Conservation (phyloP, 1,140 invertebrate genomes). For the Bombus confusus region DNA sequence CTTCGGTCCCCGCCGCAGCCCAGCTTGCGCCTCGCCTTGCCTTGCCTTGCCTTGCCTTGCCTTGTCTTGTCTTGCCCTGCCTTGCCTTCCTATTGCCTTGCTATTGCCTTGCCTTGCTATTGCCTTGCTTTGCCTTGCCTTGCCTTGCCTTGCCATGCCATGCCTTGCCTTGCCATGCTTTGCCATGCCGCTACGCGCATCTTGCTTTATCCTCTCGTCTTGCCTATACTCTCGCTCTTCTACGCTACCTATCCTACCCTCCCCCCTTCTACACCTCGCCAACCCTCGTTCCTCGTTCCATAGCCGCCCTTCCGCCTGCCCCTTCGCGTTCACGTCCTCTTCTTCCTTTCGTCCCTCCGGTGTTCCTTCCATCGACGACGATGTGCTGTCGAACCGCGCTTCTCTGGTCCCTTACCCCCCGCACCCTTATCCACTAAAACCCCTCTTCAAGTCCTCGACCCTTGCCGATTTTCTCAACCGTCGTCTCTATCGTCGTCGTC, state of each 20-base stretch:
- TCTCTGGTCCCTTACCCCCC: constrained; percentile 38
- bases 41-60: constrained; percentile 9
- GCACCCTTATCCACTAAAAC: constrained; percentile 43
- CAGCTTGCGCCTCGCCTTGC: constrained; percentile 25
- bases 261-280: constrained; percentile 16
- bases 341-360: neutral
- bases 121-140: constrained; percentile 10
- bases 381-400: constrained; percentile 40
- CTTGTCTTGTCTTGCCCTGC: neutral
- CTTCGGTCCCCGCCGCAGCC: neutral
- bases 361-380: constrained; percentile 12
- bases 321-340: constrained; percentile 1
- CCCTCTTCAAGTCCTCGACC: constrained; percentile 51
- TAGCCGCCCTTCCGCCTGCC: neutral
- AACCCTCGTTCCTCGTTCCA: neutral
- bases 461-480: constrained; percentile 37
- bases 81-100: constrained; percentile 4
- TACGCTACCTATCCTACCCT: constrained; percentile 42
- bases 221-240: constrained; percentile 27
- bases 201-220: constrained; percentile 36
- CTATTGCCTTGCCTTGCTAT: neutral
- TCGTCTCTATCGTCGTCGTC: constrained; percentile 25
- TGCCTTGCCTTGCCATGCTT: constrained; percentile 8
- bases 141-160: neutral
- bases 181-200: neutral